Conservation (phyloP, 2,888 invertebrate genomes). For the Leptarthrus brevirostris region DNA sequence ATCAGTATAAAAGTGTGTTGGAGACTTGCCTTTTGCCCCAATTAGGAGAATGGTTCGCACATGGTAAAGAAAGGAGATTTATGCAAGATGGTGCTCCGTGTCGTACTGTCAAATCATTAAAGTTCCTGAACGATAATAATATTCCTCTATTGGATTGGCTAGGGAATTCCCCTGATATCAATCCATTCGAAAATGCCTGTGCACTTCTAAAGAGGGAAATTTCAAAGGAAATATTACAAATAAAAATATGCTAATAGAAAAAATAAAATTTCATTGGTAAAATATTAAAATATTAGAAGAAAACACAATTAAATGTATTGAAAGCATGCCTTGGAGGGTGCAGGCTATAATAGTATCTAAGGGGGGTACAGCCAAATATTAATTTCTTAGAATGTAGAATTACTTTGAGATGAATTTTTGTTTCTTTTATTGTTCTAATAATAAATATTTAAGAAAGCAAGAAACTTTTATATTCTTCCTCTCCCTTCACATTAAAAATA, state of each 20-base stretch:
- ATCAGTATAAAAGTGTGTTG: neutral
- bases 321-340: neutral
- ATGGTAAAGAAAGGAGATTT: neutral
- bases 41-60: neutral
- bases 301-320: too few relatives aligned
- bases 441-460: too few relatives aligned
- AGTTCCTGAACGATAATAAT: neutral
- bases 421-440: too few relatives aligned
- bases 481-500: too few relatives aligned
- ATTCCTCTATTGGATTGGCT: too few relatives aligned
- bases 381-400: too few relatives aligned
- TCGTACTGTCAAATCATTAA: too few relatives aligned
- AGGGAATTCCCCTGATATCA: neutral
- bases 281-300: neutral
- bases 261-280: neutral
- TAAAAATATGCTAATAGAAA: neutral
- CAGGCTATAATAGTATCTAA: neutral
- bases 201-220: neutral
- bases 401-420: too few relatives aligned
- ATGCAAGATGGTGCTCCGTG: too few relatives aligned
- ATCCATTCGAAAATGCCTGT: too few relatives aligned
- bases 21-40: neutral
- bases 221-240: neutral
- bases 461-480: too few relatives aligned
- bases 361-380: neutral